Percentiles rank a stretch among this genome's conserved stretches.
Conservation (phyloP, 2,888 invertebrate species). For the Archaeoteleia sp. region DNA sequence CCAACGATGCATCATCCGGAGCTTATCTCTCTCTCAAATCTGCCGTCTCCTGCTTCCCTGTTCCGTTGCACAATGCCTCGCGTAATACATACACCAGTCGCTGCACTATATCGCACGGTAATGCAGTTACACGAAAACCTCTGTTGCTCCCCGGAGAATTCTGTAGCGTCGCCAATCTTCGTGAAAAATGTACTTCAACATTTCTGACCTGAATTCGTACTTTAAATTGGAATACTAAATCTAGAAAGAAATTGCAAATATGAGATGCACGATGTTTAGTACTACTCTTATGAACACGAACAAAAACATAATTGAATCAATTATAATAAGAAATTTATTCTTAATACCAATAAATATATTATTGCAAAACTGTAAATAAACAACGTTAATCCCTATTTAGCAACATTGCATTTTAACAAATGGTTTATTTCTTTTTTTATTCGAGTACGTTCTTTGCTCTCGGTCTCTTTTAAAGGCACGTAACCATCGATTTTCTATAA, state of each 20-base stretch:
- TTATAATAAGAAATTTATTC: too few species aligned
- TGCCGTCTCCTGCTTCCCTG: constrained; percentile 57
- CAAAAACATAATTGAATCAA: too few species aligned
- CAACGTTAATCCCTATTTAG: too few species aligned
- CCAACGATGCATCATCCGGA: constrained; percentile 65
- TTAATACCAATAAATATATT: too few species aligned
- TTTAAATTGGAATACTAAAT: too few species aligned
- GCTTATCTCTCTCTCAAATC: constrained; percentile 63
- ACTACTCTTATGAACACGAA: too few species aligned
- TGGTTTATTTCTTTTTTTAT: background rate
- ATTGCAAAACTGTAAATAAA: too few species aligned
- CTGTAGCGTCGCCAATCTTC: background rate
- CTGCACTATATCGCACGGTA: constrained; percentile 11
- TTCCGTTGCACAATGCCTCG: constrained; percentile 59
- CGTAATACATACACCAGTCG: constrained; percentile 10
- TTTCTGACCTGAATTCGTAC: background rate
- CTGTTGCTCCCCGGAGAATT: constrained; percentile 2
- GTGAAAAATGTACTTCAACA: constrained; percentile 8
- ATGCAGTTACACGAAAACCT: constrained; percentile 17
- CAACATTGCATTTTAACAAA: too few species aligned
- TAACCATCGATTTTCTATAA: constrained; percentile 5
- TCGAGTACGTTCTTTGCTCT: background rate
- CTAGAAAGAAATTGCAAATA: too few species aligned
- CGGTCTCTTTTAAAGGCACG: background rate
- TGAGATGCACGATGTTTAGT: too few species aligned